Evolutionary conservation across 2,113 vertebrate species (phyloP).

Genomic region (Grallaria varia): DNA sequence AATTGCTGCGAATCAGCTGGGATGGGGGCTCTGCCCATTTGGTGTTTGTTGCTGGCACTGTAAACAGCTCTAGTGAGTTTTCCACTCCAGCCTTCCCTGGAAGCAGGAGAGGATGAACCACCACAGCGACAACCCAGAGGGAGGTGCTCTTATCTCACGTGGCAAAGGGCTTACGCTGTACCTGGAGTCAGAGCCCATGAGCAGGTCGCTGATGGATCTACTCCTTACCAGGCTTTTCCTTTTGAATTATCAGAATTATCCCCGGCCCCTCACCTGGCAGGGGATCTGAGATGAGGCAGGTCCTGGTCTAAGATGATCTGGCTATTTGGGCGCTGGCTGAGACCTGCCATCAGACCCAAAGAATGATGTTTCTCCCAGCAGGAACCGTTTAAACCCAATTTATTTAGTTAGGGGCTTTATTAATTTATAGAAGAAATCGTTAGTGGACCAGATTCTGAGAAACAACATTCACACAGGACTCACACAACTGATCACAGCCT

Average conservation of each 20-base stretch:
- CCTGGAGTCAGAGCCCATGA: neutral
- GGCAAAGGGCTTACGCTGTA: neutral
- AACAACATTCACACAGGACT: neutral
- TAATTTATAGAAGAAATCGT: neutral
- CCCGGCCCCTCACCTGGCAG: neutral
- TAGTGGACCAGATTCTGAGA: neutral
- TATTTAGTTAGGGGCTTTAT: neutral
- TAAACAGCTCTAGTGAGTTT: neutral
- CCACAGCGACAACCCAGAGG: fast-evolving
- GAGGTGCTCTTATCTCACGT: neutral
- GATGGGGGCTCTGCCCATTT: neutral
- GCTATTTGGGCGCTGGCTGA: neutral
- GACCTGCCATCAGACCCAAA: neutral
- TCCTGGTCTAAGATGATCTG: neutral
- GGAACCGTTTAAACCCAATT: neutral
- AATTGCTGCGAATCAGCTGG: neutral
- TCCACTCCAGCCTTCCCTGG: neutral
- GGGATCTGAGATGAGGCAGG: neutral
- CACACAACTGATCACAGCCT: neutral
- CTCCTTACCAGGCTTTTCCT: neutral
- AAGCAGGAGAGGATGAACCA: neutral
- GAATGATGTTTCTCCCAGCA: neutral
- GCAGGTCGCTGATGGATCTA: neutral
- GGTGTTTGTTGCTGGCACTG: neutral
- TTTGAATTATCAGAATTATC: neutral